Percentiles rank a stretch among this genome's conserved stretches.
These are phyloP conservation scores for Tupiocoris notatus DNA, from an alignment of 2,888 invertebrate species.

Conservation along the genomic window DNA sequence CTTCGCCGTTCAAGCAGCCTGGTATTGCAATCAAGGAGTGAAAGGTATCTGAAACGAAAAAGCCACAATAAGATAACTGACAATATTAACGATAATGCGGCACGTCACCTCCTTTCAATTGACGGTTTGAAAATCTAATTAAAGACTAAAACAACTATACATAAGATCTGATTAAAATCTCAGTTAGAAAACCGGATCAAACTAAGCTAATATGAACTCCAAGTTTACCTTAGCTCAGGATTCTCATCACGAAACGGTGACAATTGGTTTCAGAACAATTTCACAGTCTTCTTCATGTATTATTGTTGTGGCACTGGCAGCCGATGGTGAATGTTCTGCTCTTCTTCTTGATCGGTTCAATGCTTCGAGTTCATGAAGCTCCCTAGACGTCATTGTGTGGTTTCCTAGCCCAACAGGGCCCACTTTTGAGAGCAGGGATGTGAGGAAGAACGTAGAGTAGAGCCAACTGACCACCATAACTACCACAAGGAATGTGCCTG, in stretches of 20 bases:
- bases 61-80: no score
- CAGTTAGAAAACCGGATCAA: no score
- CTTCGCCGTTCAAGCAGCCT: no score
- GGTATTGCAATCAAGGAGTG: no score
- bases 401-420: slow-evolving; percentile 62
- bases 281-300: slow-evolving; percentile 53
- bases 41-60: no score
- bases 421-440: slow-evolving; percentile 70
- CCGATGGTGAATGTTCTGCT: slow-evolving; percentile 62
- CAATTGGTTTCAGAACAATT: slow-evolving; percentile 19
- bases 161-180: no score
- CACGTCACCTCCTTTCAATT: no score
- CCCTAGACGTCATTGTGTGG: slow-evolving; percentile 48
- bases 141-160: no score
- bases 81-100: no score
- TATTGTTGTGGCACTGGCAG: slow-evolving; percentile 66
- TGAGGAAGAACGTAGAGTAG: slow-evolving; percentile 85
- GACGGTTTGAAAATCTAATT: no score
- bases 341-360: slow-evolving; percentile 47
- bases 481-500: slow-evolving; percentile 71
- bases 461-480: slow-evolving; percentile 90
- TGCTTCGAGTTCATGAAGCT: slow-evolving; percentile 53
- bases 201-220: no score
- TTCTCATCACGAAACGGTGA: not conserved
- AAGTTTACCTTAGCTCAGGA: no score